Percentiles rank a stretch among this genome's conserved stretches.
Conservation (phyloP, 2,113 vertebrate genomes). For the Myotis brandtii region DNA sequence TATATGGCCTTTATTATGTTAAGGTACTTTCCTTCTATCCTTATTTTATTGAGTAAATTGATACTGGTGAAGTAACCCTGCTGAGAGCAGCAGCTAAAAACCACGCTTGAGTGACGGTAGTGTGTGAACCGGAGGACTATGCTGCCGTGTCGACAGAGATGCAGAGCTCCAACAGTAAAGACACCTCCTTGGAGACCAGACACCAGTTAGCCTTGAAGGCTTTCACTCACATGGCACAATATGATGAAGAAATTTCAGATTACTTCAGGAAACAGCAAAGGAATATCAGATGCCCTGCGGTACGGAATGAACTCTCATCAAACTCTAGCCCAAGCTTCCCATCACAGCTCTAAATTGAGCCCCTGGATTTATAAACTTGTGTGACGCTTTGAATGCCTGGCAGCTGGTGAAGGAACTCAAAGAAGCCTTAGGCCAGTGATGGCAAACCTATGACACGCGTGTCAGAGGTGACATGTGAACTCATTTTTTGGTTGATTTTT, state of each 20-base stretch:
- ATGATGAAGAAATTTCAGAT: conserved; percentile 96
- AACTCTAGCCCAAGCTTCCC: conserved; percentile 92
- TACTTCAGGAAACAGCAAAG: conserved; percentile 95
- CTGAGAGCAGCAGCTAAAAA: conserved; percentile 97
- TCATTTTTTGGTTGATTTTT: no score
- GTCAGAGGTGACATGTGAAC: no score
- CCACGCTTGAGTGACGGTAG: conserved; percentile 93
- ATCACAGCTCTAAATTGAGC: conserved; percentile 95
- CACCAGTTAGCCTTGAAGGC: conserved; percentile 95
- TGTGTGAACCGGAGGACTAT: conserved; percentile 96
- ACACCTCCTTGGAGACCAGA: conserved; percentile 92
- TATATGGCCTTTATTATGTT: no score
- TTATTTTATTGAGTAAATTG: conserved; percentile 93
- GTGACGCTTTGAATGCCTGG: conserved; percentile 97
- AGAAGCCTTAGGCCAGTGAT: conserved; percentile 82
- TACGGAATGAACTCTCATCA: conserved; percentile 99
- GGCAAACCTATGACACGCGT: no score
- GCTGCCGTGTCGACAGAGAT: conserved; percentile 90
- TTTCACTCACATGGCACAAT: conserved; percentile 97
- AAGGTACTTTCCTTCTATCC: no score
- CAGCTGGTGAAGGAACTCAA: conserved; percentile 95
- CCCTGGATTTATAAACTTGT: conserved; percentile 98
- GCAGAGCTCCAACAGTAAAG: conserved; percentile 85
- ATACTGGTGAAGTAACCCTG: conserved; percentile 98
- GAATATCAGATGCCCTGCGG: conserved; percentile 93